Percentiles rank a stretch among this genome's conserved stretches.
Conservation (phyloP, 2,888 invertebrate genomes). For the Scotopteryx bipunctaria region DNA sequence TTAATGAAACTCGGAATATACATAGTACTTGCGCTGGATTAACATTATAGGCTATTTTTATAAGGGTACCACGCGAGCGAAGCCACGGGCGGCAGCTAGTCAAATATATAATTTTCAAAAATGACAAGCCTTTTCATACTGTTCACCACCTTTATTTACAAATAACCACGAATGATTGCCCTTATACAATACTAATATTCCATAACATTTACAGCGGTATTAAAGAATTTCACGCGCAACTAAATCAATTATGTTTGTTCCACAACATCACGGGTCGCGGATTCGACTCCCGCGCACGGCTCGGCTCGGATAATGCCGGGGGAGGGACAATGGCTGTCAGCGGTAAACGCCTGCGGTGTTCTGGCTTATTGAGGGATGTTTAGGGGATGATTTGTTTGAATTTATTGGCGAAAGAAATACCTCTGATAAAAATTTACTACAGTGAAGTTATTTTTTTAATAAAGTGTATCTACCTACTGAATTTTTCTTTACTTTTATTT, state of each 20-base stretch:
- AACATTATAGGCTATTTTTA: no score
- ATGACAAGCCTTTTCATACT: no score
- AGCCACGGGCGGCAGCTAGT: no score
- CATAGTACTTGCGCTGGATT: no score
- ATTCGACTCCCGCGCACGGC: slow-evolving; percentile 59
- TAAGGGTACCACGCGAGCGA: no score
- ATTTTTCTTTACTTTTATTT: no score
- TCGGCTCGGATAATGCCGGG: slow-evolving; percentile 45
- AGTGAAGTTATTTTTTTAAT: no score
- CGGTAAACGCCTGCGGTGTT: slow-evolving; percentile 78
- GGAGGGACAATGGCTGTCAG: slow-evolving; percentile 69
- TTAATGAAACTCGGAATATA: no score
- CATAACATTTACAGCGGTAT: slow-evolving; percentile 14
- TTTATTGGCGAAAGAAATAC: no score
- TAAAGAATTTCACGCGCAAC: slow-evolving; percentile 73
- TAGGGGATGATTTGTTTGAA: slow-evolving; percentile 49
- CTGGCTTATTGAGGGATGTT: slow-evolving; percentile 59
- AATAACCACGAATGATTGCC: not conserved
- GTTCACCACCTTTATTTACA: slow-evolving; percentile 5
- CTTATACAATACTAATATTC: slow-evolving; percentile 10
- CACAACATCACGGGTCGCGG: slow-evolving; percentile 51
- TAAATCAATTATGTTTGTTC: slow-evolving; percentile 73
- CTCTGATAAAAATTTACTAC: no score
- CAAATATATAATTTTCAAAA: not conserved
- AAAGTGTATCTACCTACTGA: no score